phyloP scores from a whole-genome alignment of 2,113 vertebrate genomes.

The Neodontobutis hainanensis region DNA sequence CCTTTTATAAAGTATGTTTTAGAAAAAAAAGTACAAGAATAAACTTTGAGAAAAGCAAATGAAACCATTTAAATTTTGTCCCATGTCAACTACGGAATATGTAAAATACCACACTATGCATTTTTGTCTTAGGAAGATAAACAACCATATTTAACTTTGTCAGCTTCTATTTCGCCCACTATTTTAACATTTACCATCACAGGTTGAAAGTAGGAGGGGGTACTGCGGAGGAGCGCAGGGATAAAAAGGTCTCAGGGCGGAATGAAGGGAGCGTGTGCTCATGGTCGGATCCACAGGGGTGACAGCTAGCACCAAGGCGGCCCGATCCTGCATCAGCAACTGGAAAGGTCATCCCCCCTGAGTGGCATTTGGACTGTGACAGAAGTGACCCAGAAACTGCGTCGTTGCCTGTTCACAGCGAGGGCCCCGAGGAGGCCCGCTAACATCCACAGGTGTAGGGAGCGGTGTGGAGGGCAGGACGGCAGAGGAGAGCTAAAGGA shows the following conservation, averaged over 20 bases:
- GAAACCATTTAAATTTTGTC: too few species aligned
- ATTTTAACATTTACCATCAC: conserved; percentile 42
- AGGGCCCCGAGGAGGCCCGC: conserved; percentile 37
- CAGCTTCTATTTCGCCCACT: conserved; percentile 34
- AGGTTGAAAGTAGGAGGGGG: conserved; percentile 22
- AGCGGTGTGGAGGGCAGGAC: conserved; percentile 25
- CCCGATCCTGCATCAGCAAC: conserved; percentile 37
- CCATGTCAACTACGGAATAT: too few species aligned
- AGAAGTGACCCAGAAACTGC: conserved; percentile 73
- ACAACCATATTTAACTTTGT: conserved; percentile 48
- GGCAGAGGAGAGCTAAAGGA: conserved; percentile 11
- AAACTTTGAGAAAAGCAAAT: too few species aligned
- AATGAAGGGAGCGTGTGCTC: conserved; percentile 22
- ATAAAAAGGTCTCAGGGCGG: conserved; percentile 14
- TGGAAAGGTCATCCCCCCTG: conserved; percentile 73
- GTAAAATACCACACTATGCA: too few species aligned
- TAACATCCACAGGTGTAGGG: conserved; percentile 38
- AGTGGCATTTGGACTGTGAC: conserved; percentile 75
- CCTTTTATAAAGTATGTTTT: too few species aligned
- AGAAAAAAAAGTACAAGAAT: too few species aligned
- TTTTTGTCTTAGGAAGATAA: too few species aligned
- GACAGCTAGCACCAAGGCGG: conserved; percentile 44
- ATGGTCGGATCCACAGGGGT: conserved; percentile 54
- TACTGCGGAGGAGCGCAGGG: background rate
- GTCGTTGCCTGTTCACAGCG: conserved; percentile 58